Evolutionary conservation across 2,113 vertebrate genomes (phyloP), one percentile per base, ranked within the genome.

Genomic region (Neopipo cinnamomea): DNA sequence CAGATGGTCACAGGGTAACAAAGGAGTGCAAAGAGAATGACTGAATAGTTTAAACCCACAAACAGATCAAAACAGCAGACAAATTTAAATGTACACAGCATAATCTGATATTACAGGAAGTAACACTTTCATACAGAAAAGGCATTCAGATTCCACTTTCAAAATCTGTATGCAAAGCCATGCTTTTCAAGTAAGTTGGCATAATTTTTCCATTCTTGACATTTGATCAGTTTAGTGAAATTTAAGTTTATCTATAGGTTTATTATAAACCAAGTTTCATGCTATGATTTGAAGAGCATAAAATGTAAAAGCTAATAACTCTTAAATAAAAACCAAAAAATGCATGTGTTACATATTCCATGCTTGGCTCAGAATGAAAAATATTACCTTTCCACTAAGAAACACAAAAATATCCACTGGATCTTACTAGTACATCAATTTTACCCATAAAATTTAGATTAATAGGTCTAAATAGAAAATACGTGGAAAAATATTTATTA

Each of bases 131-230:
- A 89, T 93, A 72, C 37, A 89, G 59, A 72, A 75, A 53, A 91
- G 56, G 67, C 75, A 95, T 88, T 93, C 91, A 94, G 89, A 83
- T 91, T 91, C 85, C 44, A 44, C 24, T 88, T 73, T 66, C 92
- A 94, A 91, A 92, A 95, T 96, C 84, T 82, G 71, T 88, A 89
- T 89, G 93, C 71, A 63, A 82, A 95, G 82, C 53, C 74, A 66
- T 94, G 94, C 94, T 97, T 94, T 95, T 96, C 77, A 56, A 78
- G 11, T 63, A 49, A 59, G 9, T 74, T 37, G 39, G 41, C 44
- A 70, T 80, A 18, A 61, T 68, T 55, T 89, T 88, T 85, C 28
- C 31, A 68, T 76, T 91, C 75, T 79, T 70, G 20, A 47, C 55
- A 31, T 84, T 81, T 74, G 15, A 71, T 70, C 25, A 12, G 8